Conservation (phyloP, 2,888 invertebrate genomes). For the Rhorus exstirpatorius region DNA sequence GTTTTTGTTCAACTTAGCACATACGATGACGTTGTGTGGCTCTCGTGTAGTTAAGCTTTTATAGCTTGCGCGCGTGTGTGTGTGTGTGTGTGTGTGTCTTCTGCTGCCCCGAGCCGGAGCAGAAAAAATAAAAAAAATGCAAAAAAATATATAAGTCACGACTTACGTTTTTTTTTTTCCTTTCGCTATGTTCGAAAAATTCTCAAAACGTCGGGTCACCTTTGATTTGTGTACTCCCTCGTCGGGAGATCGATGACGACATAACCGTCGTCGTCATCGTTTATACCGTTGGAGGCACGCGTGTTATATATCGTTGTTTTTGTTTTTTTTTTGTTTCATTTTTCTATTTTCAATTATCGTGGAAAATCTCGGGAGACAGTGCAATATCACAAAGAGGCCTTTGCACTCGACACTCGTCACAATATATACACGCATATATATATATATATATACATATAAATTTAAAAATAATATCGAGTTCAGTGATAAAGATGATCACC, state of each 20-base stretch:
- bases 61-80: too few species aligned
- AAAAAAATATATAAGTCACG: background rate
- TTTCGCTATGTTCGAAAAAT: constrained; percentile 58
- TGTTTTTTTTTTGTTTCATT: constrained; percentile 5
- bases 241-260: constrained; percentile 60
- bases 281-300: constrained; percentile 34
- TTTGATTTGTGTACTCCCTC: constrained; percentile 45
- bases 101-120: too few species aligned
- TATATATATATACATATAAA: background rate
- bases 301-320: constrained; percentile 29
- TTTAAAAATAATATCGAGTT: constrained; percentile 27
- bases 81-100: too few species aligned
- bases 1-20: background rate
- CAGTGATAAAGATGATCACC: constrained; percentile 55
- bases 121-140: constrained; percentile 11
- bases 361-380: background rate
- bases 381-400: constrained; percentile 48
- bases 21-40: background rate
- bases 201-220: constrained; percentile 6
- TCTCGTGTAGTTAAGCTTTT: too few species aligned
- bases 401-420: constrained; percentile 46
- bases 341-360: constrained; percentile 28
- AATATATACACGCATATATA: background rate
- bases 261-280: constrained; percentile 39
- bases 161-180: background rate